These are phyloP conservation scores for Amphiprion ocellaris DNA, from an alignment of 2,113 vertebrate species.

Conservation along the genomic window DNA sequence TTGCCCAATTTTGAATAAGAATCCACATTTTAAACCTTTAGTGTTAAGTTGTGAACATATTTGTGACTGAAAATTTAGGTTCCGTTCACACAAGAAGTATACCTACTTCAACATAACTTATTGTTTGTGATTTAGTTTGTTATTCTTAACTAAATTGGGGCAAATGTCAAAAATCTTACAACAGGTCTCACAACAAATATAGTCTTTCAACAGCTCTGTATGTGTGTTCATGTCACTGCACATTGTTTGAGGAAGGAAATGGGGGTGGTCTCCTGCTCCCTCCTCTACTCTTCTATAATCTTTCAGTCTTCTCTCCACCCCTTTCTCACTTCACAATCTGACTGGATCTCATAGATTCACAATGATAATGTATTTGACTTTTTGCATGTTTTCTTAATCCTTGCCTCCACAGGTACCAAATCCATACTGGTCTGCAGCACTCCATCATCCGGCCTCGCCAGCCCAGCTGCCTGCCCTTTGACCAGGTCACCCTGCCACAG, in stretches of 20 bases:
- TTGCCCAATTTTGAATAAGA: too few relatives aligned
- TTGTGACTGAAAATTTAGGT: neutral
- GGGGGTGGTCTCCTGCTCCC: too few relatives aligned
- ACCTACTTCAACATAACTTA: neutral
- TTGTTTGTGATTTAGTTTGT: neutral
- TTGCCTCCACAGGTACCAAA: conserved; percentile 91
- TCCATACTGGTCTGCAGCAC: conserved; percentile 97
- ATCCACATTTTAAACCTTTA: neutral
- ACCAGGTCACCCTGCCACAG: conserved; percentile 94
- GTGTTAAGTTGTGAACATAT: neutral
- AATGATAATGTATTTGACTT: neutral
- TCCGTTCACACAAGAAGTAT: too few relatives aligned
- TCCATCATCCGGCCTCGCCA: conserved; percentile 97
- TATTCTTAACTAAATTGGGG: neutral
- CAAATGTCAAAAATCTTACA: too few relatives aligned
- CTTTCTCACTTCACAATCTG: neutral
- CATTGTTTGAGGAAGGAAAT: neutral
- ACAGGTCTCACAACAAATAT: too few relatives aligned
- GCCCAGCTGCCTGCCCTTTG: conserved; percentile 95
- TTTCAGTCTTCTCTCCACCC: too few relatives aligned
- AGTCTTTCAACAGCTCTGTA: too few relatives aligned
- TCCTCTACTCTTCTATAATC: too few relatives aligned
- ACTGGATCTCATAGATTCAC: neutral
- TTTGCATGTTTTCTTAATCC: neutral
- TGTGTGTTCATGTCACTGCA: too few relatives aligned